phyloP scores from a whole-genome alignment of 2,888 invertebrate species.

The Orchestes rusci region DNA sequence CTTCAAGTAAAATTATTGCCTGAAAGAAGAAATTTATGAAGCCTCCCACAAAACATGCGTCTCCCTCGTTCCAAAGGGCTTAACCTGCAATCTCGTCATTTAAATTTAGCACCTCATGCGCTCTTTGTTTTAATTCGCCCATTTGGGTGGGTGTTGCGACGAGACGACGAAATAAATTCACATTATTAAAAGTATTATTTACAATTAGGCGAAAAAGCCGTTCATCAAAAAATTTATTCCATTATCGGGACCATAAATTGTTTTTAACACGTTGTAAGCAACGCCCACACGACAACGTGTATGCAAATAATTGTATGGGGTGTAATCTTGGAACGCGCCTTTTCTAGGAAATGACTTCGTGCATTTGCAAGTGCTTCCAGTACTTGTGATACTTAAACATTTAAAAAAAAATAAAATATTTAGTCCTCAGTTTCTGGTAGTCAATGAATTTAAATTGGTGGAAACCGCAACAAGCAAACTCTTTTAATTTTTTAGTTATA shows the following conservation, averaged over 20 bases:
- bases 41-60: too few relatives aligned
- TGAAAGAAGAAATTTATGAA: too few relatives aligned
- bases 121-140: constrained; percentile 20
- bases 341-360: too few relatives aligned
- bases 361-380: too few relatives aligned
- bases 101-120: constrained; percentile 22
- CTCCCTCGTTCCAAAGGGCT: constrained; percentile 14
- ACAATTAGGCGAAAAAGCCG: constrained; percentile 23
- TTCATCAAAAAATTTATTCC: constrained; percentile 25
- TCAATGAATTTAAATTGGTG: too few relatives aligned
- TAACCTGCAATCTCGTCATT: constrained; percentile 16
- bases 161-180: constrained; percentile 19
- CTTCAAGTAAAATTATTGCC: too few relatives aligned
- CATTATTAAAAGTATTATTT: constrained; percentile 26
- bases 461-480: too few relatives aligned
- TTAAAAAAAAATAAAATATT: too few relatives aligned
- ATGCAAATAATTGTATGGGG: constrained; percentile 9
- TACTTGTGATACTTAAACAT: too few relatives aligned
- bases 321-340: too few relatives aligned
- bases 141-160: constrained; percentile 14
- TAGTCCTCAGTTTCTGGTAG: too few relatives aligned
- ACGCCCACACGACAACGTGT: constrained; percentile 19
- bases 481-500: too few relatives aligned
- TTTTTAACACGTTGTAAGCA: constrained; percentile 23
- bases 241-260: constrained; percentile 24